A percentile compares a stretch with the other conserved stretches of the same genome.
These are phyloP conservation scores for Parazoanthus swiftii DNA, from an alignment of 92 coral and sea anemone genomes.

Conservation along the genomic window DNA sequence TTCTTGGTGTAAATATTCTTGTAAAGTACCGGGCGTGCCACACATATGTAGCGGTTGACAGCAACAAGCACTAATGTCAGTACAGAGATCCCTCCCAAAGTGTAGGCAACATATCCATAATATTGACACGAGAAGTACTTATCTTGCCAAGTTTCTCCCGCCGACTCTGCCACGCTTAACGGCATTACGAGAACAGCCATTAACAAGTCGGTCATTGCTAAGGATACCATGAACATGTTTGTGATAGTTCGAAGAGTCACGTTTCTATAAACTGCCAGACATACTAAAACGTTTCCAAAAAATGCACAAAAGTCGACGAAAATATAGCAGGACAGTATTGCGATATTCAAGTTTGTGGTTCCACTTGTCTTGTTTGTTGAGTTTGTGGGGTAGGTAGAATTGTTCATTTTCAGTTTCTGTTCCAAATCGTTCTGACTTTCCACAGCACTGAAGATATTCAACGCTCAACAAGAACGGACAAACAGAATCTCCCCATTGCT, in stretches of 20 bases:
- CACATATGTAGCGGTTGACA: conserved; percentile 26
- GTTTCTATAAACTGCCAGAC: conserved; percentile 17
- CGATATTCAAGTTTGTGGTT: neutral
- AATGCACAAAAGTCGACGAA: neutral
- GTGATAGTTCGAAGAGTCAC: conserved; percentile 11
- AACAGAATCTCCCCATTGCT: neutral
- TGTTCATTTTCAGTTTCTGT: neutral
- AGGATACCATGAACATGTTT: conserved; percentile 5
- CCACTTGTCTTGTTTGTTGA: neutral
- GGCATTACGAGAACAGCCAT: conserved; percentile 29
- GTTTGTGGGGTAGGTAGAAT: neutral
- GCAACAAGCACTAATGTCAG: conserved; percentile 1
- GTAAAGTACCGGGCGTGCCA: neutral
- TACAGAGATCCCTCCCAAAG: conserved; percentile 7
- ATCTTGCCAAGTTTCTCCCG: conserved; percentile 15
- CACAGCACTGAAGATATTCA: neutral
- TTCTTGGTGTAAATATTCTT: conserved; percentile 10
- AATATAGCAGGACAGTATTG: neutral
- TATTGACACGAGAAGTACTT: conserved; percentile 10
- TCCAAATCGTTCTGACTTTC: neutral
- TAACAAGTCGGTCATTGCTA: conserved; percentile 15
- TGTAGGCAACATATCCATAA: conserved; percentile 23
- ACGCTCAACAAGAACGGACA: neutral
- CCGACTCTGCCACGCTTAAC: neutral
- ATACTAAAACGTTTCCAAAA: conserved; percentile 3